These are phyloP conservation scores for Aricia artaxerxes DNA, from an alignment of 2,888 invertebrate genomes.

Conservation along the genomic window DNA sequence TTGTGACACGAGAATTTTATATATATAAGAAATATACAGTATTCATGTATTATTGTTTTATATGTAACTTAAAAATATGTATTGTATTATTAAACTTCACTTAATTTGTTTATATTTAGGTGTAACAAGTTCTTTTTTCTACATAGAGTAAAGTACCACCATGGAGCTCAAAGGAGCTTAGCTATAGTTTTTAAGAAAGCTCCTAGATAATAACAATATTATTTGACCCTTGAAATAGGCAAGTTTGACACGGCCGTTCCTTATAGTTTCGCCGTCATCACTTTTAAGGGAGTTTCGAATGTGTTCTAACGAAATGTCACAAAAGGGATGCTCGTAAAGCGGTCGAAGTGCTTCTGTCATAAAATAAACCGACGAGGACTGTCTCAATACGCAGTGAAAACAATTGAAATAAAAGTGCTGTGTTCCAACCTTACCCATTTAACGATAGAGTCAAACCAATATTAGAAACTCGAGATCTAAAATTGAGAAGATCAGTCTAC, in stretches of 20 bases:
- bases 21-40: too few species aligned
- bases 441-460: not conserved
- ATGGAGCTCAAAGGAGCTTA: too few species aligned
- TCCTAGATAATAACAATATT: not conserved
- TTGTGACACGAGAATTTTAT: too few species aligned
- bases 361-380: conserved; percentile 54
- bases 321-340: conserved; percentile 69
- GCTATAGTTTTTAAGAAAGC: not conserved
- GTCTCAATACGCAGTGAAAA: conserved; percentile 45
- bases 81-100: not conserved
- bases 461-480: not conserved
- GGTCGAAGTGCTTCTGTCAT: conserved; percentile 62
- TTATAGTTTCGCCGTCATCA: conserved; percentile 29
- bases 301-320: conserved; percentile 61
- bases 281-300: conserved; percentile 43
- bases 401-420: conserved; percentile 22
- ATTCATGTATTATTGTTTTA: too few species aligned
- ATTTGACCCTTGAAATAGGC: not conserved
- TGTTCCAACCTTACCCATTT: not conserved
- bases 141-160: too few species aligned
- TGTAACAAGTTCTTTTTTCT: too few species aligned
- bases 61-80: not conserved
- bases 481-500: not conserved
- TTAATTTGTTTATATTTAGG: too few species aligned
- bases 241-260: not conserved